Evolutionary conservation across 2,113 vertebrate genomes (phyloP), one percentile per base, ranked within the genome.

Genomic region (Phocoena phocoena): DNA sequence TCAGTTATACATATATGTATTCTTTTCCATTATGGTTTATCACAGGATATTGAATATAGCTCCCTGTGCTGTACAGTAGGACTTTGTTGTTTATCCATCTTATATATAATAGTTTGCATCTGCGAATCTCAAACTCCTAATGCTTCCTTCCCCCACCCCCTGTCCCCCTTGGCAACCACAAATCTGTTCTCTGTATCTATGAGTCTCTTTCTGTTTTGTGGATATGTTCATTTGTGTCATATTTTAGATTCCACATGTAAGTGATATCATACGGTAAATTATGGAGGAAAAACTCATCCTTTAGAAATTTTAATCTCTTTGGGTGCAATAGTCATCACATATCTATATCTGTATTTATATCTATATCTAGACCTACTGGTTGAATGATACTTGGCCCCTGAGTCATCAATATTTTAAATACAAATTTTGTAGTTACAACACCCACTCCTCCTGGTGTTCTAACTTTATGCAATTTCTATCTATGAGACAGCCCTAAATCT

Each of bases 351-450:
- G 20, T 21, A 20, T 18, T 18, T 33, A 18, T 62, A 15, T 58
- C 21, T 58, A 26, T 41, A 44, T 74, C 85, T 83, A 2, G 44
- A 3, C 73, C 31, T 77, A 68, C 55, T 86, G 23, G 17, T 63
- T 83, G 38, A 94, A 84, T 84, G 28, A 71, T 38, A 13, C 21
- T 63, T n/a, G 4, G 38, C 3, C 50, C 88, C 65, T 63, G 58
- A 96, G 55, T 92, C 58, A 92, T 67, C 3, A 84, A 47, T 87
- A 93, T 87, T 93, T 96, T 86, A 84, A 95, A 67, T 53, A 70
- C 0, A 67, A 92, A 96, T 84, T 87, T 93, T 92, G 25, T 85
- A 84, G 74, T 77, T 77, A n/a, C 28, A 71, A 82, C 14, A 20
- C 65, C 44, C 41, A 7, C 36, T 84, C 31, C 36, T 87, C n/a